Evolutionary conservation across 64 coral and sea anemone genomes (phyloP), one percentile per base, ranked within the genome.

Genomic region (Pocillopora verrucosa): DNA sequence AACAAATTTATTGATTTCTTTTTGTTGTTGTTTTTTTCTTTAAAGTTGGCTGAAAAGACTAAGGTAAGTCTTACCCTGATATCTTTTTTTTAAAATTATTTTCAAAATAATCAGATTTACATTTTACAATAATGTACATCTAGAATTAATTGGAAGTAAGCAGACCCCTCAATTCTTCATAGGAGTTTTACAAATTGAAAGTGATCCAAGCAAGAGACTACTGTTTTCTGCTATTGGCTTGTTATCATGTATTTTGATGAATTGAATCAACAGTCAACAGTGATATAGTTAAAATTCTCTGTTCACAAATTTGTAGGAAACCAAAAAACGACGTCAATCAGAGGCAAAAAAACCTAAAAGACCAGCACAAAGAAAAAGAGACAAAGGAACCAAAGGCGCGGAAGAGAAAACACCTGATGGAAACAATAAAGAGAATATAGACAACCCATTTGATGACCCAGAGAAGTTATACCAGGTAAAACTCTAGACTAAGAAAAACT

Each of bases 391-490:
- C 22, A 94, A 92, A 57, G 90, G 90, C 34, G 60, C 61, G 37
- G 80, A 61, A 37, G 63, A 78, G 24, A 34, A 56, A 78, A 88
- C 86, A n/a, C n/a, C n/a, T 75, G 76, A 20, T 58, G 75, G 45
- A 14, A 90, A 90, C 59, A 34, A 34, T 16, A 80, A 34, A 73
- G 69, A 84, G 37, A 75, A 93, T 35, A 60, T 79, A 10, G 87
- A 77, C 57, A 86, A 95, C 56, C 96, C 90, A 60, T 93, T 95
- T 74, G 90, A 98, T 22, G 96, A 98, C 70, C 96, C 96, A 73
- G 96, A 98, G 76, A 92, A 92, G 76, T 79, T 98, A 15, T 98
- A 98, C 76, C 88, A 84, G 67, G 96, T 94, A 77, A 91, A 93
- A 80, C 1, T 10, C 30, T 60, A 22, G 1, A 67, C 0, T 9